Base-by-base conservation (phyloP, 2,888 invertebrate genomes). In the Andricus curvator region DNA sequence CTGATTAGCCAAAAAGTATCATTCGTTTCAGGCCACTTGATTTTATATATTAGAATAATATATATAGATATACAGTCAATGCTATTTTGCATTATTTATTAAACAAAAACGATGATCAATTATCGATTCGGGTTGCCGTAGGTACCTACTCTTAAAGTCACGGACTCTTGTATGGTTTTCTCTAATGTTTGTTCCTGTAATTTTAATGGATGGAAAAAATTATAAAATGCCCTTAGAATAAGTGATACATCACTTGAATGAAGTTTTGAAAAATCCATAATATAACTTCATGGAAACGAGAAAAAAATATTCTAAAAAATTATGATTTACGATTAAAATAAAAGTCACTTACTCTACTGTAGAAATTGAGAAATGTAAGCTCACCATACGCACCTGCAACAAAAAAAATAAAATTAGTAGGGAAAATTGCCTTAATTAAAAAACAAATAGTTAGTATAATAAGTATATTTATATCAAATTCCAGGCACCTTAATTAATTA, bases 301-400 rank as follows among this genome's bases (percentile, higher is more conserved):
- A 4, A 22, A 60, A 60, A n/a, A 60, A 48, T 1, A 60, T 22
- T 3, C 1, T 1, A 13, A n/a, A 22, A 22, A 22, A 60, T 56
- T n/a, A 9, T n/a, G 11, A 60, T 13, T 60, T 13, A 60, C n/a
- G n/a, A 74, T 37, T 22, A 37, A 51, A 70, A 56, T 33, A 67
- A 56, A 74, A 74, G 33, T 74, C 51, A 74, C 74, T 74, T 74
- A 74, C 74, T 51, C 56, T 74, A 74, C 56, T 33, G 56, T 74
- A 74, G 37, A 56, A 74, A 74, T 60, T 74, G 74, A 74, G 33
- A 74, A 74, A 74, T 56, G n/a, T n/a, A 74, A 74, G 60, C 81
- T 70, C 65, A 76, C 78, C 70, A 81, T 82, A 85, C 86, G 67
- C 86, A 86, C 87, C 87, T 87, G 86, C 51, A 87, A 87, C 83